Base-by-base conservation (phyloP, 2,888 invertebrate genomes). In the Rhagophthalmus giganteus region DNA sequence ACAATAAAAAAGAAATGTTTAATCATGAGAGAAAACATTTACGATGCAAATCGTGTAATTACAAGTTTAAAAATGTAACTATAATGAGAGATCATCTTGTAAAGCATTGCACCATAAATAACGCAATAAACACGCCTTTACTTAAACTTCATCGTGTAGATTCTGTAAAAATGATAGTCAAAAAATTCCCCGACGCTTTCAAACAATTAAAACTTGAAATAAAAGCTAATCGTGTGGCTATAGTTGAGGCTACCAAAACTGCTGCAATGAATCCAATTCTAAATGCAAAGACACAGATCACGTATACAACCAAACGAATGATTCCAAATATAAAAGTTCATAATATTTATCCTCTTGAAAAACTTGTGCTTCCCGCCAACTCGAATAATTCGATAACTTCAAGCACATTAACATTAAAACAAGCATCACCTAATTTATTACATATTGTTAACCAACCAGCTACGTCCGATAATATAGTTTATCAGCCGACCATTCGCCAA, bases 111-210 rank as follows among this genome's bases (percentile, higher is more conserved):
- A 27, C 15, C 5, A 8, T 37, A 4, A 48, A 46, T 33, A 14
- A 20, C 7, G 13, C 30, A 6, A 20, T 28, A 16, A 16, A 33
- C 11, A 10, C 14, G 10, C 54, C 54, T n/a, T 2, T 6, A 8
- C 34, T 54, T 2, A 33, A 34, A 13, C 10, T 54, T 8, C 25
- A 9, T 7, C 35, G 46, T 11, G 16, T 53, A 1, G 53, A 53
- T 48, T 8, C 10, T 11, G 27, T 32, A 2, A 9, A 10, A 9
- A 5, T n/a, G 10, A 27, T 35, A 2, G 20, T 32, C 2, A 11
- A 25, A 9, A 26, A 26, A 27, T 48, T 33, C 32, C 24, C 27
- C 11, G 10, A 2, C 2, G 15, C 32, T 1, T 33, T 48, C 33
- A 20, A 20, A 20, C 4, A 20, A 20, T 3, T 7, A 3, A 20